Conservation (phyloP, 2,113 vertebrate species). For the Zapornia atra region DNA sequence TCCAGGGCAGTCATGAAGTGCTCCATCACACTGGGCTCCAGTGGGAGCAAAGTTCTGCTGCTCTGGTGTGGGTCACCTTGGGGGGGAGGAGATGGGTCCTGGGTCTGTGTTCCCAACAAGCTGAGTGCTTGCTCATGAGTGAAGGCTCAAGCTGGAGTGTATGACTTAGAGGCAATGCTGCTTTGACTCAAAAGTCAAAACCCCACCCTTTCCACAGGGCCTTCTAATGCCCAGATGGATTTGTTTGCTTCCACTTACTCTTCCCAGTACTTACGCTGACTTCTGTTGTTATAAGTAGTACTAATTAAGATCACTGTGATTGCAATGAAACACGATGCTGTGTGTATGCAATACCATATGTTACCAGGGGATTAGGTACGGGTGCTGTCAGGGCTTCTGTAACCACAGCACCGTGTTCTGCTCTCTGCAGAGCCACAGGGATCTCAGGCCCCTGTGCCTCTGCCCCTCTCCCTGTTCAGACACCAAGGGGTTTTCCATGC, state of each 20-base stretch:
- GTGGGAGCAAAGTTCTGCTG: not conserved
- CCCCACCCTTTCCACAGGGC: not conserved
- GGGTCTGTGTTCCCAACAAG: not conserved
- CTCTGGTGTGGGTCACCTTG: not conserved
- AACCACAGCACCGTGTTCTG: rapidly evolving
- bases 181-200: not conserved
- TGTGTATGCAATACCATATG: not conserved
- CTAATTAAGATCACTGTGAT: constrained; percentile 1
- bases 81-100: not conserved
- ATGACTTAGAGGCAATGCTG: rapidly evolving
- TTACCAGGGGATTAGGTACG: not conserved
- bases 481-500: not conserved
- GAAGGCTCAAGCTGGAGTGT: not conserved
- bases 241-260: not conserved
- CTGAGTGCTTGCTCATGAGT: not conserved
- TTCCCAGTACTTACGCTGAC: not conserved
- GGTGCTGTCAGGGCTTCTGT: not conserved
- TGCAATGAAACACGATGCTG: not conserved
- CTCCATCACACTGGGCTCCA: rapidly evolving
- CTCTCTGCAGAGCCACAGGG: not conserved
- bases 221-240: not conserved
- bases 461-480: rapidly evolving
- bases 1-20: not conserved
- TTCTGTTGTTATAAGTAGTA: constrained; percentile 14
- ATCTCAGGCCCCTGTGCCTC: not conserved